Percentiles rank a stretch among this genome's conserved stretches.
Conservation (phyloP, 2,797 vertebrate species). For the Hippocampus kuda region DNA sequence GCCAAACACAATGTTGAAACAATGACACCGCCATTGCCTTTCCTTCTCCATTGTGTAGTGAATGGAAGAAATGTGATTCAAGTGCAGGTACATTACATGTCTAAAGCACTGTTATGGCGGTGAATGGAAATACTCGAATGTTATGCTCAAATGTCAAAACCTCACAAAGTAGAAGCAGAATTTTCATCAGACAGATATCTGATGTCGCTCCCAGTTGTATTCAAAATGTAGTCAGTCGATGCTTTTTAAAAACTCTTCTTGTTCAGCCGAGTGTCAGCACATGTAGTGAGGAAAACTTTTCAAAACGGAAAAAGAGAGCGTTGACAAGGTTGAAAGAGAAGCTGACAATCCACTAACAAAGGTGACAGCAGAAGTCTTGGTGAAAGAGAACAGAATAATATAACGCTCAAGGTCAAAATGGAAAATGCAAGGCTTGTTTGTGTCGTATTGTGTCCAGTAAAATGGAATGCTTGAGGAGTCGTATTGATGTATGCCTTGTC, state of each 20-base stretch:
- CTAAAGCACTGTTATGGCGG: not conserved
- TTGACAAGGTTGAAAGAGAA: not conserved
- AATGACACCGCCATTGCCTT: not conserved
- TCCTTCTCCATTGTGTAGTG: not conserved
- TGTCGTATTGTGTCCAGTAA: not conserved
- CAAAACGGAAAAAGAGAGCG: not conserved
- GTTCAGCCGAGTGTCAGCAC: not conserved
- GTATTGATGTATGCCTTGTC: conserved; percentile 8
- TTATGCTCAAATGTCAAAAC: not conserved
- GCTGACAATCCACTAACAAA: not conserved
- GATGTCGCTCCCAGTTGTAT: not conserved
- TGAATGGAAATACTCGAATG: not conserved
- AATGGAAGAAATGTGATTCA: not conserved
- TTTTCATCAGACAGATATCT: not conserved
- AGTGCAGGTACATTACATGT: not conserved
- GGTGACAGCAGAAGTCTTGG: not conserved
- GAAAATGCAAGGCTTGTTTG: not conserved
- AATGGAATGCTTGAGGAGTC: not conserved
- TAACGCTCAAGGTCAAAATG: not conserved
- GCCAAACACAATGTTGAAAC: not conserved
- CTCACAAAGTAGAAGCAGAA: not conserved
- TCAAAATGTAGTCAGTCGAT: not conserved
- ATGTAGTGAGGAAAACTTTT: not conserved
- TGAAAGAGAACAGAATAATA: not conserved
- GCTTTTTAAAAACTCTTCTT: not conserved